Conservation (phyloP, 2,113 vertebrate species). For the Prietella phreatophila region DNA sequence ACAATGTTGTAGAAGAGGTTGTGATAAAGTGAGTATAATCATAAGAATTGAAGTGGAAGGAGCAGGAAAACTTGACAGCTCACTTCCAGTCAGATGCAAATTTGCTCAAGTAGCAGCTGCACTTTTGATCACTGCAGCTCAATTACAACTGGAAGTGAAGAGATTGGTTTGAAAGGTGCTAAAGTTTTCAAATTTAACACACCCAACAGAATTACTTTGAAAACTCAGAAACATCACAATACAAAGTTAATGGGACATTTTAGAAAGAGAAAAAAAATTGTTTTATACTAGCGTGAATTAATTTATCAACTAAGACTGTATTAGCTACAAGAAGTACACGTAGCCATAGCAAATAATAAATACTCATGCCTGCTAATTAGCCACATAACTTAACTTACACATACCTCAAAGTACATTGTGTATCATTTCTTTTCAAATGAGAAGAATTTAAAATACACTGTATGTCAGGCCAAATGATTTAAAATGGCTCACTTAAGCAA, state of each 20-base stretch:
- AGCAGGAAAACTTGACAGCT: not conserved
- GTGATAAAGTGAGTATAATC: not conserved
- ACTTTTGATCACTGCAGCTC: not conserved
- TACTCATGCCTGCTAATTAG: not conserved
- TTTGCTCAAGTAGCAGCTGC: slow-evolving; percentile 17
- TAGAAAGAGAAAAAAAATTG: not conserved
- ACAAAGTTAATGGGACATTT: not conserved
- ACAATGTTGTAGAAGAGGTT: not conserved
- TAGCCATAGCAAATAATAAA: not conserved
- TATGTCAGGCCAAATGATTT: not conserved
- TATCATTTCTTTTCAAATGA: not conserved
- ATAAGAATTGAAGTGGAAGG: not conserved
- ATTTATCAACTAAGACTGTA: not conserved
- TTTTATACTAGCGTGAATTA: not conserved
- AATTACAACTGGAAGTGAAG: not conserved
- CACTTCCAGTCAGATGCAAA: slow-evolving; percentile 18
- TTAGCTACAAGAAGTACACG: not conserved
- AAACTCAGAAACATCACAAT: not conserved
- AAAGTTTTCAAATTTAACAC: not conserved
- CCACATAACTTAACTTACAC: not conserved
- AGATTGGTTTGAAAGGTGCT: not conserved
- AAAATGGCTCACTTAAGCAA: not conserved
- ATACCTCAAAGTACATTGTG: not conserved
- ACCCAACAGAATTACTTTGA: not conserved
- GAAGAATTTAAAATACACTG: not conserved